phyloP scores from a whole-genome alignment of 2,888 invertebrate genomes.

The Bellardia pandia region DNA sequence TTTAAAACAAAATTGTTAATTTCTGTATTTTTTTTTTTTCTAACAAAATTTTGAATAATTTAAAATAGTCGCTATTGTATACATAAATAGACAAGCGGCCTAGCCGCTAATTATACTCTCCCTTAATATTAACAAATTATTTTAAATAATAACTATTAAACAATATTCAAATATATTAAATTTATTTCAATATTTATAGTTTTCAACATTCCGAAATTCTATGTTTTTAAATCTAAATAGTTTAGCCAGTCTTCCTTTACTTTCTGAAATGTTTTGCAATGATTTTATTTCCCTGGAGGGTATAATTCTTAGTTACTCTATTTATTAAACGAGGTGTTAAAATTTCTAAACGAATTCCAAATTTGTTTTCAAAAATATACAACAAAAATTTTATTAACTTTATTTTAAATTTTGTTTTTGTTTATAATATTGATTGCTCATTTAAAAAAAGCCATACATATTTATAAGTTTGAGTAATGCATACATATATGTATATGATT shows the following conservation, averaged over 20 bases:
- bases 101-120: conserved; percentile 23
- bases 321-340: conserved; percentile 24
- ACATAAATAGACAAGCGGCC: conserved; percentile 13
- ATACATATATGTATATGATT: conserved; percentile 10
- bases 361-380: conserved; percentile 44
- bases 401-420: conserved; percentile 24
- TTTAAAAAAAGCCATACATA: conserved; percentile 72
- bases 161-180: too few relatives aligned
- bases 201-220: too few relatives aligned
- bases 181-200: too few relatives aligned
- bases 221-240: too few relatives aligned
- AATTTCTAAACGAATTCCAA: conserved; percentile 58
- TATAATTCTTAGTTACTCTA: conserved; percentile 2
- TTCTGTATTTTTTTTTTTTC: neutral
- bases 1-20: conserved; percentile 47
- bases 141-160: too few relatives aligned
- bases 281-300: neutral
- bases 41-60: too few relatives aligned
- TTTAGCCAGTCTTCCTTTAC: too few relatives aligned
- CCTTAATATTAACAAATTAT: neutral
- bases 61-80: neutral
- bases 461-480: conserved; percentile 55
- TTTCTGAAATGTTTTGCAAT: neutral
- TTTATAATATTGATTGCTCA: conserved; percentile 68
- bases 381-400: conserved; percentile 1